phyloP scores from a whole-genome alignment of 1,140 invertebrate genomes.

The Melitaea cinxia region DNA sequence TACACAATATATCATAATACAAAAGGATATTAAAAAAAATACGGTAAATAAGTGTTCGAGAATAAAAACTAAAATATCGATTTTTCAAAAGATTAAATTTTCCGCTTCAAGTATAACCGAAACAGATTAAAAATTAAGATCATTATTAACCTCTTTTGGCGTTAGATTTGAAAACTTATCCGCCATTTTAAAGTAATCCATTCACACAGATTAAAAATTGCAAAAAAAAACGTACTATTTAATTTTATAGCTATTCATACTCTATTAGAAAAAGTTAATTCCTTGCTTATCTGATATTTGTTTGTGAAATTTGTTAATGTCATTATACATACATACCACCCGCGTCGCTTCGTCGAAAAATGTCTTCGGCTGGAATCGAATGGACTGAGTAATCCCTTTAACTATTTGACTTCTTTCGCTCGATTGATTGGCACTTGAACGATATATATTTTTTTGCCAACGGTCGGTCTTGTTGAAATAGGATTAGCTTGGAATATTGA shows the following conservation, averaged over 20 bases:
- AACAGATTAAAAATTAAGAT: constrained; percentile 25
- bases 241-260: no score
- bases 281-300: constrained; percentile 33
- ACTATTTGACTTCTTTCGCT: constrained; percentile 31
- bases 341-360: constrained; percentile 41
- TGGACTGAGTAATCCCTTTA: constrained; percentile 45
- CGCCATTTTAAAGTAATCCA: constrained; percentile 24
- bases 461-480: background rate
- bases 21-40: no score
- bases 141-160: constrained; percentile 23
- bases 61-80: no score
- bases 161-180: constrained; percentile 18
- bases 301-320: constrained; percentile 39
- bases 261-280: no score
- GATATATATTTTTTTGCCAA: constrained; percentile 6
- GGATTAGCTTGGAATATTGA: background rate
- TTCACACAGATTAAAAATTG: constrained; percentile 25
- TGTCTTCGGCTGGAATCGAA: constrained; percentile 34
- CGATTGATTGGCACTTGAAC: constrained; percentile 16
- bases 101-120: background rate
- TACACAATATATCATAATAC: background rate
- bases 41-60: no score
- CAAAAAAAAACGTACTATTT: constrained; percentile 10
- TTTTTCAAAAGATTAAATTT: background rate
- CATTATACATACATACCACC: constrained; percentile 37